A percentile compares a stretch with the other conserved stretches of the same genome.
These are phyloP conservation scores for Mesochorus sp. DNA, from an alignment of 2,888 invertebrate genomes.

Conservation along the genomic window DNA sequence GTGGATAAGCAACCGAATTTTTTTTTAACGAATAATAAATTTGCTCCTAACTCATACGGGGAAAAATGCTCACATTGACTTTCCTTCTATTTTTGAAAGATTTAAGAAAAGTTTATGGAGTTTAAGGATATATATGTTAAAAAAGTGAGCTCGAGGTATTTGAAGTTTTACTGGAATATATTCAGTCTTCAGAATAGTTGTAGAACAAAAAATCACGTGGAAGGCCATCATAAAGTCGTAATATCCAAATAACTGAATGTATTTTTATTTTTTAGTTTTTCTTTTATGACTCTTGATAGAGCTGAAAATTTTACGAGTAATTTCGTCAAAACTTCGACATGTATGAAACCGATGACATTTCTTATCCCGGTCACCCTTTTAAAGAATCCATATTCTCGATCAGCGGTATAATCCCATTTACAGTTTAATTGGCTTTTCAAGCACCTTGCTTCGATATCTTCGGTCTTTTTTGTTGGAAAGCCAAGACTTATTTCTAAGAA, in stretches of 20 bases:
- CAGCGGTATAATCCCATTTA: conserved; percentile 15
- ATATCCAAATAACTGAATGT: too few relatives aligned
- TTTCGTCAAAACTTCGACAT: too few relatives aligned
- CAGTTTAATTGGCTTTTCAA: conserved; percentile 10
- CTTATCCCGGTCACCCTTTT: neutral
- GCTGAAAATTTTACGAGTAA: too few relatives aligned
- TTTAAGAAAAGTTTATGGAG: conserved; percentile 2
- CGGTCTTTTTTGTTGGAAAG: neutral
- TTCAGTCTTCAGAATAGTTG: too few relatives aligned
- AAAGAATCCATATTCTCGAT: conserved; percentile 19
- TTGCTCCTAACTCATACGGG: neutral
- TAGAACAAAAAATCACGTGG: too few relatives aligned
- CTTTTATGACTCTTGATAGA: too few relatives aligned
- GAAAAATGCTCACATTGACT: neutral
- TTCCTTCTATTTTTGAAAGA: neutral
- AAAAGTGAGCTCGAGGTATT: too few relatives aligned
- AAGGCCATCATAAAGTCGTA: too few relatives aligned
- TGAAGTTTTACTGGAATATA: too few relatives aligned
- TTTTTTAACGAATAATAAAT: neutral
- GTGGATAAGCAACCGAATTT: neutral
- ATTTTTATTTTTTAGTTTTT: too few relatives aligned
- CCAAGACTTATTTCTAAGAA: neutral
- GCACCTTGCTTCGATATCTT: conserved; percentile 16
- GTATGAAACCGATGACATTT: neutral
- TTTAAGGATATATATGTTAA: neutral